Evolutionary conservation across 2,113 vertebrate genomes (phyloP), one percentile per base, ranked within the genome.

Genomic region (Athene cunicularia): DNA sequence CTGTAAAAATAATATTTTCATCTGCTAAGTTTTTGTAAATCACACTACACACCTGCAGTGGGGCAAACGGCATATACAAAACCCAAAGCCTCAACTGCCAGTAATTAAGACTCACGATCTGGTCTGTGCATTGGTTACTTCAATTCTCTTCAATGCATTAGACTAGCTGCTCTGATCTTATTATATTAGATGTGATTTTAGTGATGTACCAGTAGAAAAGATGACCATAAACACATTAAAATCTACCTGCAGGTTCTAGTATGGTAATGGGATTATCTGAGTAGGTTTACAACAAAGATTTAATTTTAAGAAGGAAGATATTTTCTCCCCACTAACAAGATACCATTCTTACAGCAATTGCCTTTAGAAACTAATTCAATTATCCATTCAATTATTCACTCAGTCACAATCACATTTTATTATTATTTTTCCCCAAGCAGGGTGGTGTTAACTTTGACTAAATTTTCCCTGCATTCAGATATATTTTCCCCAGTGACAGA

Each of bases 401-500:
- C 79, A 91, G 82, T 86, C 71, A 90, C 53, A 88, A 68, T 55
- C 68, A 88, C 32, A 63, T 28, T 81, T 71, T 32, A 33, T 68
- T 90, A 28, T 75, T 64, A 22, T 32, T 83, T 66, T 70, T 89
- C 55, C 83, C 86, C 63, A 92, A 74, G 80, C 50, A 96, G 28
- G 32, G 37, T 58, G n/a, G 10, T 74, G 45, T 67, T 83, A 76
- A 64, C 50, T 88, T 90, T 64, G 28, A 45, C 45, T 86, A 68
- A 83, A 92, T 26, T 26, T 77, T 92, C 71, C 55, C 56, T 55
- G 67, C 28, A 27, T 73, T 80, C 71, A 62, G 53, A 71, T 59
- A 9, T 33, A 56, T 71, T 74, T 86, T 95, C 72, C 43, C 26
- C 23, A 70, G 58, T 17, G 47, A 86, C n/a, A 83, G 50, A 79